A percentile compares a stretch with the other conserved stretches of the same genome.
Evolutionary conservation across 2,888 invertebrate species (phyloP).

Genomic region (Amphipyra berbera): DNA sequence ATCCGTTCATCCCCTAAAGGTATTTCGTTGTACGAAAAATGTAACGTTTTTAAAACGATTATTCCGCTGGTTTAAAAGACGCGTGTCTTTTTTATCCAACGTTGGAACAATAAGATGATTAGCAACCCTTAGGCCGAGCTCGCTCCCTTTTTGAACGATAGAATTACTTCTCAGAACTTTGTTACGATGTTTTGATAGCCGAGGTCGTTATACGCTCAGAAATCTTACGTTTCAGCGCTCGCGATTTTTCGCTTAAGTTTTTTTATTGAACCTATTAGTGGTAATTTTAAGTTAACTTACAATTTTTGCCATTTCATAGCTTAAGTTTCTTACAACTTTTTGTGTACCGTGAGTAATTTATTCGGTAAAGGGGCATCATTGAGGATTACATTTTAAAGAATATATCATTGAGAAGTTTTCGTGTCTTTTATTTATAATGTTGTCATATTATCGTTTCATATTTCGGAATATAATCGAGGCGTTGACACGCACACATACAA

Average conservation of each 20-base stretch:
- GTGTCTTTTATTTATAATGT: constrained; percentile 1
- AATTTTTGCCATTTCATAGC: constrained; percentile 42
- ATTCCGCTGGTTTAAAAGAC: constrained; percentile 64
- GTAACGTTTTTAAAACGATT: constrained; percentile 52
- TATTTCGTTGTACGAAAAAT: constrained; percentile 47
- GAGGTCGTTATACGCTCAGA: constrained; percentile 64
- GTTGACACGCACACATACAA: constrained; percentile 31
- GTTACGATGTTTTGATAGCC: constrained; percentile 72
- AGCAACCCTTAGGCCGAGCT: constrained; percentile 72
- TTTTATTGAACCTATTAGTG: constrained; percentile 62
- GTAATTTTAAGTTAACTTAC: constrained; percentile 53
- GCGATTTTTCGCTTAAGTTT: constrained; percentile 59
- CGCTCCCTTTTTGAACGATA: constrained; percentile 70
- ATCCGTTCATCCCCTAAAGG: constrained; percentile 38
- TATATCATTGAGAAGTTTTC: constrained; percentile 12
- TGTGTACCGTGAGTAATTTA: constrained; percentile 30
- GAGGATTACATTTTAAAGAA: constrained; percentile 3
- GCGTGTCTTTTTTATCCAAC: constrained; percentile 65
- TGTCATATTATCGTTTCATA: constrained; percentile 8
- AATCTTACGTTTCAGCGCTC: constrained; percentile 60
- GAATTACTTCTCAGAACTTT: constrained; percentile 74
- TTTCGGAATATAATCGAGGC: constrained; percentile 20
- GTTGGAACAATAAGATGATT: constrained; percentile 77
- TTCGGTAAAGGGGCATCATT: constrained; percentile 12
- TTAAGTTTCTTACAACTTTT: constrained; percentile 39